These are phyloP conservation scores for Cichladusa arquata DNA, from an alignment of 2,113 vertebrate species.

Conservation along the genomic window DNA sequence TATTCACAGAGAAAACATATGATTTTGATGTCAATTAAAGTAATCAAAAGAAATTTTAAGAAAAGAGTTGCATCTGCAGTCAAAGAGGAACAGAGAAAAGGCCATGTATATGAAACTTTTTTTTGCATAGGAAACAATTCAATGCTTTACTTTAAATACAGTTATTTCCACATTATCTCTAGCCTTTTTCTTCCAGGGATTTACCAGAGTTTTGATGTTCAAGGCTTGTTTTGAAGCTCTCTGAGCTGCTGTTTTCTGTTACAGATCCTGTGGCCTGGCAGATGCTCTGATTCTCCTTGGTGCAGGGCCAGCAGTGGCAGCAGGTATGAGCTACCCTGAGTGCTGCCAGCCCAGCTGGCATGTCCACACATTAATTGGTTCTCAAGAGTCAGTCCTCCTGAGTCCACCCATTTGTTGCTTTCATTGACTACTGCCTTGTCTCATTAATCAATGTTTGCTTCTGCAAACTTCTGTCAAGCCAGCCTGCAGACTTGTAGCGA, in stretches of 20 bases:
- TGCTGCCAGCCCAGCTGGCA: neutral
- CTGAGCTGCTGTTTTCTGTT: neutral
- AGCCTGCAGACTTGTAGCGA: neutral
- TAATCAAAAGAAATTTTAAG: neutral
- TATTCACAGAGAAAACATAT: neutral
- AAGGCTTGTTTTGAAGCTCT: slow-evolving; percentile 3
- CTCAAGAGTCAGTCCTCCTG: slow-evolving; percentile 12
- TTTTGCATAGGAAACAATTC: neutral
- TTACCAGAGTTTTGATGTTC: neutral
- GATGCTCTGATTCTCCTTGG: slow-evolving; percentile 20
- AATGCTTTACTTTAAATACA: neutral
- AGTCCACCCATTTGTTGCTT: slow-evolving; percentile 9
- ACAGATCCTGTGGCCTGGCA: neutral
- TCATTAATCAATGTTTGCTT: neutral
- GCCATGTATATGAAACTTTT: neutral
- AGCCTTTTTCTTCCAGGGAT: neutral
- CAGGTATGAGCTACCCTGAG: neutral
- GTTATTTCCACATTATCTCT: neutral
- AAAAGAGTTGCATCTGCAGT: neutral
- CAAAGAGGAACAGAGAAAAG: fast-evolving
- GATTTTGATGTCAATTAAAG: neutral
- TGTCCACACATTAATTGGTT: slow-evolving; percentile 37
- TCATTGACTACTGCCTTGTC: neutral
- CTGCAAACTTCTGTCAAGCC: neutral
- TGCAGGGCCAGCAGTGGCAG: slow-evolving; percentile 23